Percentiles rank a stretch among this genome's conserved stretches.
Conservation (phyloP, 2,888 invertebrate genomes). For the Rhamphomyia laevipes region DNA sequence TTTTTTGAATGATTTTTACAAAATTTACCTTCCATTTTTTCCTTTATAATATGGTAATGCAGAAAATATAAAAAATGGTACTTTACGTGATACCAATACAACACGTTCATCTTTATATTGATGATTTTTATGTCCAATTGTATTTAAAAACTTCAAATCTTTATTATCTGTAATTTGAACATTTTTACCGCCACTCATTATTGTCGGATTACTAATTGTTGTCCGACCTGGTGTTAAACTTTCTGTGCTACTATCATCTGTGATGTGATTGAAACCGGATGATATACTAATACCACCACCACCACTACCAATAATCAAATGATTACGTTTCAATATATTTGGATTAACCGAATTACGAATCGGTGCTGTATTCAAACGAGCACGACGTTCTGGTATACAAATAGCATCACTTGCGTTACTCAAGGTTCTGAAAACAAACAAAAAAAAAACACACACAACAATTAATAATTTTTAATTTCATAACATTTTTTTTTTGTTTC, state of each 20-base stretch:
- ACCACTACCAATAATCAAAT: conserved; percentile 26
- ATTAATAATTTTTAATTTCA: background rate
- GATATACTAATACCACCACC: conserved; percentile 1
- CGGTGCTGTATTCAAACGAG: conserved; percentile 34
- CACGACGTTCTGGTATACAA: conserved; percentile 28
- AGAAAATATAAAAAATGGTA: conserved; percentile 78
- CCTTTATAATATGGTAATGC: conserved; percentile 72
- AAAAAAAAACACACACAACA: background rate
- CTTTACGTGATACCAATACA: conserved; percentile 64
- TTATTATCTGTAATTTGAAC: conserved; percentile 41
- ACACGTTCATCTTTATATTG: conserved; percentile 69
- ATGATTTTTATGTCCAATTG: conserved; percentile 48
- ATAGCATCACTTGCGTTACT: conserved; percentile 31
- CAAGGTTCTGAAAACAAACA: conserved; percentile 37
- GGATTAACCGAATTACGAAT: conserved; percentile 19
- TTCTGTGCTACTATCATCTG: conserved; percentile 60
- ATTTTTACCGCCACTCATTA: conserved; percentile 16
- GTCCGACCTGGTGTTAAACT: conserved; percentile 51
- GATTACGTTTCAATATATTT: conserved; percentile 14
- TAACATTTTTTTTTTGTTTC: too few relatives aligned
- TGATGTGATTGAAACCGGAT: conserved; percentile 28
- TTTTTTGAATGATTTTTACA: background rate
- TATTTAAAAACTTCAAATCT: conserved; percentile 45
- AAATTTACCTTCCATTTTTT: conserved; percentile 47
- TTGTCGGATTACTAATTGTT: conserved; percentile 10